A percentile compares a stretch with the other conserved stretches of the same genome.
These are phyloP conservation scores for Petaurus breviceps DNA, from an alignment of 2,113 vertebrate species.

Conservation along the genomic window DNA sequence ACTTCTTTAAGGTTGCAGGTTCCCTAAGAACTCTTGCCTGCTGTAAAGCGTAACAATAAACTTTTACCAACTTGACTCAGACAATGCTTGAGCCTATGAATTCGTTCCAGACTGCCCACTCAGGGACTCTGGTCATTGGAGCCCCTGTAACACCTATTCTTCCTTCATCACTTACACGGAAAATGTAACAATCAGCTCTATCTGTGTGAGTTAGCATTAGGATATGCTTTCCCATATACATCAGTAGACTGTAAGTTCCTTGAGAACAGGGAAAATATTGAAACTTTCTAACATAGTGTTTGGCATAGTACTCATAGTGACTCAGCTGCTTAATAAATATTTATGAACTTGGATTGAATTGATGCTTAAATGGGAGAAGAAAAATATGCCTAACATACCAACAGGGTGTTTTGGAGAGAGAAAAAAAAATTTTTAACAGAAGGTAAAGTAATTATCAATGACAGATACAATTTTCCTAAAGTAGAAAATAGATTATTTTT, in stretches of 20 bases:
- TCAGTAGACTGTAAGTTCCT: not conserved
- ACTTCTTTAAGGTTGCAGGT: too few relatives aligned
- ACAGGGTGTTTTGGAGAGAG: slow-evolving; percentile 1
- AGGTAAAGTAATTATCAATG: slow-evolving; percentile 53
- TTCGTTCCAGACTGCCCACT: too few relatives aligned
- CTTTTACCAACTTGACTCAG: too few relatives aligned
- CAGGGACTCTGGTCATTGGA: too few relatives aligned
- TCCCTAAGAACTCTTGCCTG: too few relatives aligned
- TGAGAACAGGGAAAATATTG: not conserved
- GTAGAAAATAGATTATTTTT: slow-evolving; percentile 57
- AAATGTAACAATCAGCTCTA: not conserved
- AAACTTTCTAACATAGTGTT: not conserved
- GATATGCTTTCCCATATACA: not conserved
- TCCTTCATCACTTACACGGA: not conserved
- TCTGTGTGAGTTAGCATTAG: not conserved
- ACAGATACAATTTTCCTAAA: slow-evolving; percentile 58
- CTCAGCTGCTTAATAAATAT: not conserved
- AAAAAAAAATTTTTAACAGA: slow-evolving; percentile 41
- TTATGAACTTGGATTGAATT: not conserved
- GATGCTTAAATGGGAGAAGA: slow-evolving; percentile 50
- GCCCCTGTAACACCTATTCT: too few relatives aligned
- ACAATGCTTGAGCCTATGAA: too few relatives aligned
- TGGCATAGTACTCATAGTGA: not conserved
- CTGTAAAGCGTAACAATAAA: too few relatives aligned
- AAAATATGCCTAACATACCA: slow-evolving; percentile 47